Conservation (phyloP, 2,113 vertebrate genomes). For the Parus major region DNA sequence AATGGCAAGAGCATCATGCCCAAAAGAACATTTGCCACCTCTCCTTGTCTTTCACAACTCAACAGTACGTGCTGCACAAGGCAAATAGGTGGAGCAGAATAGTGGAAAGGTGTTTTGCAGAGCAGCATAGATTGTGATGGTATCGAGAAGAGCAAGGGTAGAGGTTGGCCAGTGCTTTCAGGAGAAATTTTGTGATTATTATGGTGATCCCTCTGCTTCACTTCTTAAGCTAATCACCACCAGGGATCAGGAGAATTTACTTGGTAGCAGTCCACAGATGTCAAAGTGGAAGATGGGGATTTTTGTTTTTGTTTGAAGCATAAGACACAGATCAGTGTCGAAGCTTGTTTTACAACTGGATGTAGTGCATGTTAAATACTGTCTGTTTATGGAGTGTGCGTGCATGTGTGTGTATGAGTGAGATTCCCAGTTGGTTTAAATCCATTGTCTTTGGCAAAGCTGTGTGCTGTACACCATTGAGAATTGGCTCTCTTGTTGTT, state of each 20-base stretch:
- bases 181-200: neutral
- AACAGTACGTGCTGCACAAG: neutral
- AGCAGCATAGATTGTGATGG: neutral
- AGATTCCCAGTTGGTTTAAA: slow-evolving; percentile 43
- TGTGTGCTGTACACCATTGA: neutral
- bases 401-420: neutral
- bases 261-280: neutral
- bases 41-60: neutral
- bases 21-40: neutral
- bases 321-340: neutral
- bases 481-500: slow-evolving; percentile 1
- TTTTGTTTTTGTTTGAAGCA: slow-evolving; percentile 6
- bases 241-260: slow-evolving; percentile 24
- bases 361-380: neutral
- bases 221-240: neutral
- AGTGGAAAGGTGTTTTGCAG: neutral
- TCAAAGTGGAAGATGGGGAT: neutral
- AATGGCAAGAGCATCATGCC: neutral
- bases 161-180: neutral
- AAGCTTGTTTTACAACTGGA: neutral
- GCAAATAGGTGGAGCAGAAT: neutral
- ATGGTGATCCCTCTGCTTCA: neutral
- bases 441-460: slow-evolving; percentile 51
- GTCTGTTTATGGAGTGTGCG: neutral
- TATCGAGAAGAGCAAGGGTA: neutral